These are phyloP conservation scores for Pachyrhynchus sulphureomaculatus DNA, from an alignment of 1,140 invertebrate species.

Conservation along the genomic window DNA sequence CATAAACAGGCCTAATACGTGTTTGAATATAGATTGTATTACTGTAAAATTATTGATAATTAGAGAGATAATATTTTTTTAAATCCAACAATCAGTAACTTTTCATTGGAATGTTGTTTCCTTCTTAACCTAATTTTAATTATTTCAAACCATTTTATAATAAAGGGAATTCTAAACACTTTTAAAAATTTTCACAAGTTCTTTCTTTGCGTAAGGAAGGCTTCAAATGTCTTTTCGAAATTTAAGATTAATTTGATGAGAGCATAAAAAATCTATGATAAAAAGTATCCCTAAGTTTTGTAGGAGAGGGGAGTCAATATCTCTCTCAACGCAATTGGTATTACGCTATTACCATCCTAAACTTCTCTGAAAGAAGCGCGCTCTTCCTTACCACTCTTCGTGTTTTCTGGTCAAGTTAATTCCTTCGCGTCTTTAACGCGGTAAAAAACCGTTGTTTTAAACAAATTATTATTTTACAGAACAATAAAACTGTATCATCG, in stretches of 20 bases:
- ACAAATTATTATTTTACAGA: slow-evolving; percentile 5
- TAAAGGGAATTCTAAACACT: no score
- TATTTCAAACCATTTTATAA: no score
- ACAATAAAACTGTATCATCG: slow-evolving; percentile 5
- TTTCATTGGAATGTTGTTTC: no score
- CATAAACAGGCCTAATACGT: no score
- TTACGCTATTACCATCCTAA: slow-evolving; percentile 35
- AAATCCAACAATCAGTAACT: no score
- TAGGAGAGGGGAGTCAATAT: slow-evolving; percentile 38
- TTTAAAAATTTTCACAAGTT: no score
- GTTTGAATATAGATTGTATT: no score
- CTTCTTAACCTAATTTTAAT: no score
- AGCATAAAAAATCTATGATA: slow-evolving; percentile 7
- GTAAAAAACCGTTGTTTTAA: slow-evolving; percentile 20
- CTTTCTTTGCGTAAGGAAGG: no score
- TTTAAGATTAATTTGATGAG: no score
- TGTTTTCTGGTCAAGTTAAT: slow-evolving; percentile 19
- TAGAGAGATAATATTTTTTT: no score
- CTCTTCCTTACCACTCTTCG: slow-evolving; percentile 19
- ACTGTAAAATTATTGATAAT: no score
- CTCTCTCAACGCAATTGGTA: slow-evolving; percentile 38
- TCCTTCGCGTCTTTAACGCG: slow-evolving; percentile 9
- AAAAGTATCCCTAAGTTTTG: background rate
- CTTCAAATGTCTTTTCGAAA: background rate
- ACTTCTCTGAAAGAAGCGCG: slow-evolving; percentile 33